phyloP scores from a whole-genome alignment of 2,888 invertebrate species.

The Caenorhabditis sinica region DNA sequence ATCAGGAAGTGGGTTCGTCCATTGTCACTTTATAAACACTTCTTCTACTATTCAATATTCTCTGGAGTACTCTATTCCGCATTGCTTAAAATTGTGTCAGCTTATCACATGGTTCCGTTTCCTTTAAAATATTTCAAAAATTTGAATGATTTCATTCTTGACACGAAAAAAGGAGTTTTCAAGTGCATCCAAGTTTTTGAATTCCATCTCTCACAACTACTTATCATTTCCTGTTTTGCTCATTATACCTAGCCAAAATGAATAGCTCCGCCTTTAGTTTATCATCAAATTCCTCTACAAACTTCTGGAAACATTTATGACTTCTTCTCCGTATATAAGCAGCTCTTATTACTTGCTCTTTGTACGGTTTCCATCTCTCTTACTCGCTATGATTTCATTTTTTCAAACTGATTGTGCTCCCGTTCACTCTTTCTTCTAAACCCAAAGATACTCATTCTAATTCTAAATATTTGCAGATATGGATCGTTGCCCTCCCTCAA shows the following conservation, averaged over 20 bases:
- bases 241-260: background rate
- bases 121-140: slow-evolving; percentile 13
- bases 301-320: background rate
- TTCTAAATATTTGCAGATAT: slow-evolving; percentile 23
- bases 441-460: background rate
- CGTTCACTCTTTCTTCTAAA: background rate
- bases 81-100: slow-evolving; percentile 1
- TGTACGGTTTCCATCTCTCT: too few relatives aligned
- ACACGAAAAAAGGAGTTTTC: background rate
- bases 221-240: background rate
- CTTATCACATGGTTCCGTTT: slow-evolving; percentile 11
- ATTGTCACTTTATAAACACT: slow-evolving; percentile 18
- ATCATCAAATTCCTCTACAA: background rate
- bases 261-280: too few relatives aligned
- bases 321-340: too few relatives aligned
- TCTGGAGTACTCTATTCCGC: slow-evolving; percentile 12
- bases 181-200: slow-evolving; percentile 5
- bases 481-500: slow-evolving; percentile 66
- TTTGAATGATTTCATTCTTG: slow-evolving; percentile 22
- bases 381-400: too few relatives aligned
- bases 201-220: background rate
- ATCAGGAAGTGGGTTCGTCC: slow-evolving; percentile 42
- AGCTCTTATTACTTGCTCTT: too few relatives aligned
- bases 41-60: background rate
- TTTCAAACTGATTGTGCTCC: background rate